These are phyloP conservation scores for Anagrus nilaparvatae DNA, from an alignment of 1,140 invertebrate genomes.

Conservation along the genomic window DNA sequence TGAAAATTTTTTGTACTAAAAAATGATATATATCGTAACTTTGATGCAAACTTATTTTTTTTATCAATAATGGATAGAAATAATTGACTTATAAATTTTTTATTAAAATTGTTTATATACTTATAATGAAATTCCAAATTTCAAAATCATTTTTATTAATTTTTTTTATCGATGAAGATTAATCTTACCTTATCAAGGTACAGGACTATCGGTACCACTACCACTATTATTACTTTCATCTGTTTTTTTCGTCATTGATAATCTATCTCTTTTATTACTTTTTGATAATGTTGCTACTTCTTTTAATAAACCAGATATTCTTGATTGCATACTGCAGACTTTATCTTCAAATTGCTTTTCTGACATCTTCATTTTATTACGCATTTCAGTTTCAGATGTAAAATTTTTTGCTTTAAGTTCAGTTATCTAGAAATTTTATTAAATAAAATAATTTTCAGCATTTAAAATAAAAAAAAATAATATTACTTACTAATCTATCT, in stretches of 20 bases:
- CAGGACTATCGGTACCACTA: slow-evolving; percentile 65
- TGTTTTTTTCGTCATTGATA: slow-evolving; percentile 18
- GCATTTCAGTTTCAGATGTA: slow-evolving; percentile 73
- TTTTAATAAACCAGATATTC: slow-evolving; percentile 66
- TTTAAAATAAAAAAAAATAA: background rate
- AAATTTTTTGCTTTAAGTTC: slow-evolving; percentile 88
- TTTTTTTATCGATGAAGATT: too few relatives aligned
- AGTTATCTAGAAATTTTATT: slow-evolving; percentile 59
- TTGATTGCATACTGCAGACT: slow-evolving; percentile 64
- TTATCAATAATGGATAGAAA: too few relatives aligned
- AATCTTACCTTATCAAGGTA: slow-evolving; percentile 41
- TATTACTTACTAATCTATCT: slow-evolving; percentile 70
- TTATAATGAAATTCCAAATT: too few relatives aligned
- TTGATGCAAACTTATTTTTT: too few relatives aligned
- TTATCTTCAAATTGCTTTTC: slow-evolving; percentile 75
- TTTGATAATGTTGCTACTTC: slow-evolving; percentile 79
- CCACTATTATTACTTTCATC: slow-evolving; percentile 54
- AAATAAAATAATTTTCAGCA: background rate
- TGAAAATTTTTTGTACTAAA: too few relatives aligned
- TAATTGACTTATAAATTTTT: too few relatives aligned
- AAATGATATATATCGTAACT: too few relatives aligned
- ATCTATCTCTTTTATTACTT: slow-evolving; percentile 54
- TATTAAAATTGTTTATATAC: too few relatives aligned
- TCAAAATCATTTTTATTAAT: too few relatives aligned
- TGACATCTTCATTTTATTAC: slow-evolving; percentile 71